A percentile compares a stretch with the other conserved stretches of the same genome.
These are phyloP conservation scores for Scortum barcoo DNA, from an alignment of 2,113 vertebrate species.

Conservation along the genomic window DNA sequence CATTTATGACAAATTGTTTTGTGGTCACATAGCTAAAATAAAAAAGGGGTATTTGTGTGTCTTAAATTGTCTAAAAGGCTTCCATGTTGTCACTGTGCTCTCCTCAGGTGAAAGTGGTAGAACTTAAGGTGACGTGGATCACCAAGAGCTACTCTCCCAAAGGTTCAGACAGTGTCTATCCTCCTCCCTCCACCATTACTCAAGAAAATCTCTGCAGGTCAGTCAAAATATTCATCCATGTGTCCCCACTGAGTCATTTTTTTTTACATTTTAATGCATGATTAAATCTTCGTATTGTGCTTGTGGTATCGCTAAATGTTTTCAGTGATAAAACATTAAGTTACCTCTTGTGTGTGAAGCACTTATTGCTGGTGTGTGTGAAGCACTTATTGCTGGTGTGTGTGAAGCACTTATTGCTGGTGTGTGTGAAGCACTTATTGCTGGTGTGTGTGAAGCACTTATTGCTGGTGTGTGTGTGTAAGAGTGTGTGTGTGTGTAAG, in stretches of 20 bases:
- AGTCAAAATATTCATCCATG: not conserved
- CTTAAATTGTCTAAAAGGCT: not conserved
- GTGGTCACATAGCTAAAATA: not conserved
- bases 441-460: no score
- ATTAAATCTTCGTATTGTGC: not conserved
- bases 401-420: no score
- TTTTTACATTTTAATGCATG: not conserved
- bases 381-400: no score
- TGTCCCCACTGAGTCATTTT: no score
- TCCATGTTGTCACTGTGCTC: not conserved
- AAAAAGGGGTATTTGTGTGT: not conserved
- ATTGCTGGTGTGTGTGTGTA: no score
- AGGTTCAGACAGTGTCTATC: constrained; percentile 95
- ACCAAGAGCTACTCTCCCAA: constrained; percentile 99
- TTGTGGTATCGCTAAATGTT: no score
- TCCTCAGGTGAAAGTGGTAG: constrained; percentile 95
- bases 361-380: no score
- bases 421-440: no score
- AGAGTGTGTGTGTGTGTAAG: no score
- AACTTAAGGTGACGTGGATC: constrained; percentile 98
- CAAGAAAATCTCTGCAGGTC: constrained; percentile 96
- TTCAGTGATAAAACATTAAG: no score
- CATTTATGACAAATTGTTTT: not conserved
- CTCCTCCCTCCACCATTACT: constrained; percentile 93
- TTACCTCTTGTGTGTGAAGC: no score